Evolutionary conservation across 2,113 vertebrate genomes (phyloP), one percentile per base, ranked within the genome.

Genomic region (Mirza zaza): DNA sequence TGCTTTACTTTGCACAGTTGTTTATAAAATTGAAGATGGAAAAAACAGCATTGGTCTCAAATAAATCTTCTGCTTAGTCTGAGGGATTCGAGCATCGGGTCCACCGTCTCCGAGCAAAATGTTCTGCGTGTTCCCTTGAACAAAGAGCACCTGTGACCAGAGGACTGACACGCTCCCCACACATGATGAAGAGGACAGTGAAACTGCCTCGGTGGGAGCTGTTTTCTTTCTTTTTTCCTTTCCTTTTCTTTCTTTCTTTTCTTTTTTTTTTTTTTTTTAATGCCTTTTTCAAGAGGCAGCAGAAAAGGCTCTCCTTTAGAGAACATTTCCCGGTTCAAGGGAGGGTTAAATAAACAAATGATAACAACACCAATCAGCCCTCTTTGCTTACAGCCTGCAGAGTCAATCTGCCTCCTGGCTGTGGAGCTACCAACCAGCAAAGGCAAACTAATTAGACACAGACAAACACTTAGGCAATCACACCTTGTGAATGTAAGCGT

Each of bases 401-500:
- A 99, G 98, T 98, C 98, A 98, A 99, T 99, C 98, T 99, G 98
- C 98, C 98, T 98, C 99, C 98, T 98, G 98, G 98, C 95, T 98
- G 98, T 75, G 98, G 98, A 98, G 98, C 97, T 98, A 98, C 98
- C 98, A 98, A 97, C 98, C 98, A 99, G 98, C 98, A 98, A 99
- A 99, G 98, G 98, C 98, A 98, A 99, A 98, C 98, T 99, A 99
- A 99, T 99, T 99, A 99, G 99, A 99, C 98, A 98, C 98, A 98
- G 98, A 99, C 99, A 99, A 99, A 99, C 98, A 99, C 98, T 99
- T 99, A 99, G 99, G 99, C 99, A 98, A 99, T 99, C 99, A 98
- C 99, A 99, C 99, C 99, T 99, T 99, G 99, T 98, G 99, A 99
- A 98, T 98, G 97, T 98, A 99, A 99, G 98, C 98, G 98, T 99